Evolutionary conservation across 1,140 invertebrate species (phyloP), one percentile per base, ranked within the genome.

Genomic region (Harpegnathos saltator): DNA sequence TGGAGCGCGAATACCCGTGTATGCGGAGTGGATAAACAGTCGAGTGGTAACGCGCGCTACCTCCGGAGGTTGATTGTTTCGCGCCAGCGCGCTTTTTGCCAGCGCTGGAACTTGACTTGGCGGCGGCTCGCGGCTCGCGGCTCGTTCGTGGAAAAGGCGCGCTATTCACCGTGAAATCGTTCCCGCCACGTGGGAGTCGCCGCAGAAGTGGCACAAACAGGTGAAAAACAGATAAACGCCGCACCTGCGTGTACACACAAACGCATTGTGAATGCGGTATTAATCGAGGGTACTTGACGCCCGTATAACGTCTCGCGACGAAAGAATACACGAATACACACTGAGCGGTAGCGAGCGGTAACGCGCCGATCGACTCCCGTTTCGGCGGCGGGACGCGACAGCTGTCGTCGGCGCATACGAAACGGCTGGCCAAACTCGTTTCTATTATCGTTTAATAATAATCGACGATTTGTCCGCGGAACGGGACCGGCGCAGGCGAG

Each of bases 381-480:
- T 66, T 66, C 48, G 38, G 48, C 29, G 15, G 44, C n/a, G n/a
- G n/a, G n/a, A n/a, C n/a, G 54, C 24, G 66, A 66, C 61, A 77
- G n/a, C 44, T 75, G 58, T 44, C 38, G 38, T 44, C 38, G 38
- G 38, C 9, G 38, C 9, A 44, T 63, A 63, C 14, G 38, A 75
- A 33, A 75, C 38, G 58, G 59, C 59, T 65, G 73, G 24, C 38
- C 58, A 75, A 75, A 75, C 72, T 77, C 61, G 15, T 77, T 65
- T 0, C 44, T 65, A 77, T 77, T 77, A 77, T 77, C 59, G 15
- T 77, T n/a, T 65, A 65, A 63, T 65, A 77, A 77, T 77, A 77
- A 52, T 77, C 73, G 26, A 24, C 26, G 73, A 77, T 77, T 77
- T 77, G 61, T 77, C 48, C n/a, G 33, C n/a, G 61, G 12, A 77